These are phyloP conservation scores for Harlomillsia oculata DNA, from an alignment of 1,140 invertebrate species.

Conservation along the genomic window DNA sequence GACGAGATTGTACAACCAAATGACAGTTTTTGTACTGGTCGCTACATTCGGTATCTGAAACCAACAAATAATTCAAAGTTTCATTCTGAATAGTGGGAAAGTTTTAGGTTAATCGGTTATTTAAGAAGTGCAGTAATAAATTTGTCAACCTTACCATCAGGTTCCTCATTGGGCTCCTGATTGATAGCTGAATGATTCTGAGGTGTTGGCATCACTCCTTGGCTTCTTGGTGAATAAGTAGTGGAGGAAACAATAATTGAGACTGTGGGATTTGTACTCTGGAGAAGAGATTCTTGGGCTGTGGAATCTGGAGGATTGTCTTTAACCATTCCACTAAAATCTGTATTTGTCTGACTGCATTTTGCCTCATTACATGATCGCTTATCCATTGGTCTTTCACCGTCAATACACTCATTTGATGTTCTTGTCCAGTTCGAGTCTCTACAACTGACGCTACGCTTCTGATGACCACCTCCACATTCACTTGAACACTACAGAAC, in stretches of 20 bases:
- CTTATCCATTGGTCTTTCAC: slow-evolving; percentile 46
- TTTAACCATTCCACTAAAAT: slow-evolving; percentile 23
- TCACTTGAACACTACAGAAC: slow-evolving; percentile 49
- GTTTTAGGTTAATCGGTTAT: no score
- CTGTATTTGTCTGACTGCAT: slow-evolving; percentile 40
- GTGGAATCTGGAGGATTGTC: slow-evolving; percentile 9
- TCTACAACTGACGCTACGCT: slow-evolving; percentile 49
- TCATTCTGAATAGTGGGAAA: neutral
- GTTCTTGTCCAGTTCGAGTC: slow-evolving; percentile 44
- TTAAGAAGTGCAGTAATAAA: neutral
- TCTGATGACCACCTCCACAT: slow-evolving; percentile 54
- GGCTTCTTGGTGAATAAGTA: no score
- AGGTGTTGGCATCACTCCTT: neutral
- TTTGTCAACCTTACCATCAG: slow-evolving; percentile 10
- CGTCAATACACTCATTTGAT: slow-evolving; percentile 47
- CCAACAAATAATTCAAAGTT: slow-evolving; percentile 1
- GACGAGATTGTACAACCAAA: slow-evolving; percentile 62
- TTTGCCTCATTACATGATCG: slow-evolving; percentile 53
- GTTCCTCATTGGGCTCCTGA: slow-evolving; percentile 26
- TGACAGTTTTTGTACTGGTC: slow-evolving; percentile 64
- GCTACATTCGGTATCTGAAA: slow-evolving; percentile 47
- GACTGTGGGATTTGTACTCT: slow-evolving; percentile 10
- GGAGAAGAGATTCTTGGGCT: neutral
- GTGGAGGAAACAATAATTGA: neutral
- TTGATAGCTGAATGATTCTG: slow-evolving; percentile 8